A percentile compares a stretch with the other conserved stretches of the same genome.
Evolutionary conservation across 2,888 invertebrate genomes (phyloP).

Genomic region (Megastigmus dorsalis): DNA sequence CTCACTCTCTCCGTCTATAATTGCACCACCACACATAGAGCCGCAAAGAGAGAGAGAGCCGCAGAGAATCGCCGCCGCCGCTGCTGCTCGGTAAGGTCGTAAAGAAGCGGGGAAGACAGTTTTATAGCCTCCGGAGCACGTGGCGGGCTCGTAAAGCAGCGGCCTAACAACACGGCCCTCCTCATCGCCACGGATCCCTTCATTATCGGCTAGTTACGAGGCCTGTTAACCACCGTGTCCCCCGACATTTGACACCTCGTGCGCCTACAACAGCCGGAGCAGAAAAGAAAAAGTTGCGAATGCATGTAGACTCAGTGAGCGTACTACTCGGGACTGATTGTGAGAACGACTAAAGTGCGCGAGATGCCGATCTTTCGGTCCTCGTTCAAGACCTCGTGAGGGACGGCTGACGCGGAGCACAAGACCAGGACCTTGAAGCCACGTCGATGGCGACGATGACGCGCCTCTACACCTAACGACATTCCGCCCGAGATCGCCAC

Average conservation of each 20-base stretch:
- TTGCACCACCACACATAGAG: too few species aligned
- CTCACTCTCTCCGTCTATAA: slow-evolving; percentile 16
- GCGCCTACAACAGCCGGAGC: neutral
- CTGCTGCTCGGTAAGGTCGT: slow-evolving; percentile 68
- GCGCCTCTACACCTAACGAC: slow-evolving; percentile 33
- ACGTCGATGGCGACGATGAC: slow-evolving; percentile 35
- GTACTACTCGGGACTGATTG: neutral
- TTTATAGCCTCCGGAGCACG: slow-evolving; percentile 76
- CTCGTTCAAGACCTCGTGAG: slow-evolving; percentile 35
- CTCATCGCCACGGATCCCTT: slow-evolving; percentile 53
- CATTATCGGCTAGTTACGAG: slow-evolving; percentile 57
- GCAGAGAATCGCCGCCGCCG: slow-evolving; percentile 56
- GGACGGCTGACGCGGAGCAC: neutral
- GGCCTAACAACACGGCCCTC: slow-evolving; percentile 56
- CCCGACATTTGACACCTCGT: slow-evolving; percentile 19
- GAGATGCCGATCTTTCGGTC: slow-evolving; percentile 37
- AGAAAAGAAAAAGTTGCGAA: neutral
- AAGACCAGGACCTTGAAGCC: neutral
- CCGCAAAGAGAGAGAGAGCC: too few species aligned
- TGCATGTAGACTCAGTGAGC: too few species aligned
- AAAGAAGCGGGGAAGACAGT: slow-evolving; percentile 76
- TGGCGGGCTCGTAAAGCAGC: slow-evolving; percentile 69
- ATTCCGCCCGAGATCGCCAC: slow-evolving; percentile 17
- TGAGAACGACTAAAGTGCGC: slow-evolving; percentile 20
- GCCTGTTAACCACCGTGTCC: neutral